Percentiles rank a stretch among this genome's conserved stretches.
Evolutionary conservation across 2,113 vertebrate species (phyloP).

Genomic region (Trichechus manatus): DNA sequence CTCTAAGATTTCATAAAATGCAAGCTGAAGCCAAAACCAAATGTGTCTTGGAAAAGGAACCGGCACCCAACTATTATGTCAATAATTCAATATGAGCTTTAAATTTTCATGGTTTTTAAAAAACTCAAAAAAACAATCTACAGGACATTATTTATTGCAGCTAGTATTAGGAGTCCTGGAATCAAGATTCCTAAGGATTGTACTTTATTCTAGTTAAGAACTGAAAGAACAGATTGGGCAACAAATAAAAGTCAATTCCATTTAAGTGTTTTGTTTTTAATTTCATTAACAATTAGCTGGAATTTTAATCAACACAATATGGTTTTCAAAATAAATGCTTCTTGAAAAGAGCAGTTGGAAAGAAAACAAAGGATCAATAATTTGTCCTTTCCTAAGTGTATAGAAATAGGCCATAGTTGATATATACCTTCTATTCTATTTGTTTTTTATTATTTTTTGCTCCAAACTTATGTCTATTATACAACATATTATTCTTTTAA

Average conservation of each 20-base stretch:
- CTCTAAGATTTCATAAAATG: neutral
- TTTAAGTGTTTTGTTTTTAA: neutral
- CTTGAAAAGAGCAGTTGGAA: conserved; percentile 21
- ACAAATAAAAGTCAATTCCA: conserved; percentile 32
- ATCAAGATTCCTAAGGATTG: neutral
- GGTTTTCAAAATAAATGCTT: conserved; percentile 44
- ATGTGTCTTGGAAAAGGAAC: conserved; percentile 53
- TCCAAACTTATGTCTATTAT: neutral
- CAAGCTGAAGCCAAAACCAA: conserved; percentile 59
- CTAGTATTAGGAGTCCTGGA: neutral
- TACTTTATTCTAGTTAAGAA: conserved; percentile 43
- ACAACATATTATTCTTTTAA: conserved; percentile 29
- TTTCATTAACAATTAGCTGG: conserved; percentile 53
- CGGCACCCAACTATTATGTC: conserved; percentile 29
- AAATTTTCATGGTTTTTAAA: conserved; percentile 51
- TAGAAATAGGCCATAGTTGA: neutral
- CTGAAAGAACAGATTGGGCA: conserved; percentile 56
- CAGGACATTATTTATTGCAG: neutral
- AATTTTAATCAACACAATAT: conserved; percentile 28
- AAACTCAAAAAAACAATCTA: conserved; percentile 49
- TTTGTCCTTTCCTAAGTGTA: neutral
- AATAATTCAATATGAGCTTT: conserved; percentile 67
- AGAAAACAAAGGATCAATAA: conserved; percentile 25
- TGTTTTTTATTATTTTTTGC: neutral
- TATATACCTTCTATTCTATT: neutral